These are phyloP conservation scores for Ctenodactylus gundi DNA, from an alignment of 2,113 vertebrate species.

Conservation along the genomic window DNA sequence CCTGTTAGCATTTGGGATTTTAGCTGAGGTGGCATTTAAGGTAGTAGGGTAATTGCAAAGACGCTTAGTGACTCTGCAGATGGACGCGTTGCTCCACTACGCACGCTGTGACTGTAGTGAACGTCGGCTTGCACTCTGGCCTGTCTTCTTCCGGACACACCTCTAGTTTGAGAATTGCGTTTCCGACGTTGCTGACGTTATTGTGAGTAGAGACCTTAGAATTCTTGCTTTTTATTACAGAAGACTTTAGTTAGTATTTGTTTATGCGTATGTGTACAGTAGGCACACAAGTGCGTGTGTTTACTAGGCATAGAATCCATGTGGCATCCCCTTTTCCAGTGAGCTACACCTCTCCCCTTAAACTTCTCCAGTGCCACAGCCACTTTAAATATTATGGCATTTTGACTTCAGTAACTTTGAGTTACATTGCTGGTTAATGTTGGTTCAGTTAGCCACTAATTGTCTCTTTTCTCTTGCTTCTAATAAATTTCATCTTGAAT, in stretches of 20 bases:
- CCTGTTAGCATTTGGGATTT: background rate
- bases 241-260: background rate
- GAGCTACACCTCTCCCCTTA: background rate
- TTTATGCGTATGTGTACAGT: background rate
- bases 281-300: background rate
- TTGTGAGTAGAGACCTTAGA: background rate
- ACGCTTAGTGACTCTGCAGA: background rate
- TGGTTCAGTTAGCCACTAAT: background rate
- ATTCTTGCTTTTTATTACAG: background rate
- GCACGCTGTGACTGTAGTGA: background rate
- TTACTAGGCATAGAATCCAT: too few relatives aligned
- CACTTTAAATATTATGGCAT: background rate
- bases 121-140: background rate
- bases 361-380: background rate
- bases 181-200: background rate
- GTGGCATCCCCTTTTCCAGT: background rate
- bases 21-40: background rate
- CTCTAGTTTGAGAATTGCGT: background rate
- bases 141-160: background rate
- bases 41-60: background rate
- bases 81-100: background rate
- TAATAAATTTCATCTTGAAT: background rate
- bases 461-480: background rate
- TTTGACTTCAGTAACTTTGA: background rate
- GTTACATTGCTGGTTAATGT: too few relatives aligned